Base-by-base conservation (phyloP, 1,140 invertebrate genomes). In the Chymomyza costata region DNA sequence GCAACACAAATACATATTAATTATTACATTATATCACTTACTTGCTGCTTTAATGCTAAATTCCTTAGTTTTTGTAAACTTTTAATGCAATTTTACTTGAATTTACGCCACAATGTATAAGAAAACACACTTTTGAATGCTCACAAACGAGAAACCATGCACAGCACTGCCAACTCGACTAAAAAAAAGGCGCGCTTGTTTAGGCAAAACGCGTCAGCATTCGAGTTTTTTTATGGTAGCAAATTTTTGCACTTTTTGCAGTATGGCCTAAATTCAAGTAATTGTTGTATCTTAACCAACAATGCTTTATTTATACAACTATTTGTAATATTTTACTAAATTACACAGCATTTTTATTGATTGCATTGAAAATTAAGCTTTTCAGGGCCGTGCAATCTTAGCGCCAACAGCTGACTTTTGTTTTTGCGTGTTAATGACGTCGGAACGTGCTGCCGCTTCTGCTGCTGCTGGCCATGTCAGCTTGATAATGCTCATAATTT, bases 401-500 rank as follows among this genome's bases (percentile, higher is more conserved):
- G 21, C 21, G 32, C 32, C 8, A 38, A 13, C 35, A 38, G 35
- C 35, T 38, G 35, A 38, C 15, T 38, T 38, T 38, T 38, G 35
- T n/a, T 38, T 44, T 54, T 28, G 0, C 3, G 16, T 51, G 65
- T 55, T 65, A 65, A 41, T 65, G 48, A 47, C 58, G 59, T 65
- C 61, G 59, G 44, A 18, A 40, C 48, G 19, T 11, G 30, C 45
- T 30, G 19, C 49, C 34, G 50, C 58, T 40, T 35, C 19, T 28
- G 55, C 48, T 28, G 58, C 54, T 43, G 40, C 48, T 52, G 48
- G 58, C 40, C 40, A 38, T 73, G 35, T 35, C 14, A 34, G 35
- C 37, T 44, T 63, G 40, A 74, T 48, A 59, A 67, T 76, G 70
- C 53, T 50, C 44, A 32, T 78, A 78, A 78, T 78, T 71, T 51